Evolutionary conservation across 2,888 invertebrate genomes (phyloP).

Genomic region (Drosophila nigritarsus): DNA sequence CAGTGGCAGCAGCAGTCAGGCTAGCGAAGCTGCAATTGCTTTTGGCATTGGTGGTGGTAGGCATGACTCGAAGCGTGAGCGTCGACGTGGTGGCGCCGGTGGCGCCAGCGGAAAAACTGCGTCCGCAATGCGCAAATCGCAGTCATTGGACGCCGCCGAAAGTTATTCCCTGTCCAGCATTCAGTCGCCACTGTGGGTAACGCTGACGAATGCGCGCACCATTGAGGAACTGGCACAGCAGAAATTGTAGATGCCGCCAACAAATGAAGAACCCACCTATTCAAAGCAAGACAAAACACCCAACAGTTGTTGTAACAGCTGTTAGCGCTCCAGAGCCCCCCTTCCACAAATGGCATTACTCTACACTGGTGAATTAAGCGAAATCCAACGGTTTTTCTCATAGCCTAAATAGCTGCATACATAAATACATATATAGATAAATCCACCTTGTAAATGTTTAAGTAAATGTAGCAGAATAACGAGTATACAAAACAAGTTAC

Average conservation of each 20-base stretch:
- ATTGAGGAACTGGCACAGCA: conserved; percentile 84
- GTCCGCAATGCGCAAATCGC: conserved; percentile 73
- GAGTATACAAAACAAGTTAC: conserved; percentile 39
- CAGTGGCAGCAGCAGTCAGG: conserved; percentile 38
- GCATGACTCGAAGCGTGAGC: conserved; percentile 53
- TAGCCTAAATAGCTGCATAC: conserved; percentile 10
- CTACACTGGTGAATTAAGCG: conserved; percentile 4
- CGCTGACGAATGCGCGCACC: conserved; percentile 90
- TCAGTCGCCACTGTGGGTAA: conserved; percentile 93
- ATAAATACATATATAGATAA: neutral
- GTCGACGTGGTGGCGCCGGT: conserved; percentile 29
- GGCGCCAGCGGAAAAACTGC: conserved; percentile 21
- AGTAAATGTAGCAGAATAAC: conserved; percentile 26
- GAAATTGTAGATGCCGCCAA: conserved; percentile 48
- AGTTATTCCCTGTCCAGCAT: conserved; percentile 85
- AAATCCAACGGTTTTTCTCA: conserved; percentile 52
- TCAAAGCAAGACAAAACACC: neutral
- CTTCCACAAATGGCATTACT: neutral
- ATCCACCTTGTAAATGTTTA: conserved; percentile 44
- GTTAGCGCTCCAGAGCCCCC: conserved; percentile 22
- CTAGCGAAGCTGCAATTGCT: conserved; percentile 51
- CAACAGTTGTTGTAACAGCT: conserved; percentile 16
- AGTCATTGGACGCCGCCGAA: conserved; percentile 76
- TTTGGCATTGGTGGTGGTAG: conserved; percentile 45
- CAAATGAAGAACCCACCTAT: conserved; percentile 21